Evolutionary conservation across 2,797 vertebrate genomes (phyloP).

Genomic region (Eulemur albifrons): DNA sequence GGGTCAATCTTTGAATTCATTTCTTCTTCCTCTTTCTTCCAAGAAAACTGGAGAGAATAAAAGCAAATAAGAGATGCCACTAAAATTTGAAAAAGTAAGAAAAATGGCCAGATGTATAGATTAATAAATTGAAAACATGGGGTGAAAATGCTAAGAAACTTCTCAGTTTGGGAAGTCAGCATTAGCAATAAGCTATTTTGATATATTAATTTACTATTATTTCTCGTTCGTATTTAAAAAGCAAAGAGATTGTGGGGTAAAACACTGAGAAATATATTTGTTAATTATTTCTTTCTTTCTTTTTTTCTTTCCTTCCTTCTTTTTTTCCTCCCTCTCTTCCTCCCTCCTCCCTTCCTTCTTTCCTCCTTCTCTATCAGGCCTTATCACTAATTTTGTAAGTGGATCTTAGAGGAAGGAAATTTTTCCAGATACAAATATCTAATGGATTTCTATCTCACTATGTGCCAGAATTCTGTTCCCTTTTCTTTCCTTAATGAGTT

Average conservation of each 20-base stretch:
- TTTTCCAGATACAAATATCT: background rate
- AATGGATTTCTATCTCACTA: slow-evolving; percentile 66
- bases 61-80: background rate
- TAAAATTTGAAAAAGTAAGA: background rate
- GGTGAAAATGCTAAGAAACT: background rate
- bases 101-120: background rate
- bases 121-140: background rate
- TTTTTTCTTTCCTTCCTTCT: background rate
- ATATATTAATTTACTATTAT: background rate
- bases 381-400: background rate
- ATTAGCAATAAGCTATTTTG: background rate
- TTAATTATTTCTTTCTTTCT: background rate
- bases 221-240: background rate
- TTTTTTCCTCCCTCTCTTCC: accelerated
- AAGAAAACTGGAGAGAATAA: background rate
- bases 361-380: background rate
- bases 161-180: background rate
- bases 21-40: accelerated
- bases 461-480: slow-evolving; percentile 77
- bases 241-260: background rate
- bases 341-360: background rate
- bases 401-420: background rate
- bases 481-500: slow-evolving; percentile 70
- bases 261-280: background rate
- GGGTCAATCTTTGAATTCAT: background rate